Evolutionary conservation across 92 coral and sea anemone genomes (phyloP), one percentile per base, ranked within the genome.

Genomic region (Paragorgia papillata): DNA sequence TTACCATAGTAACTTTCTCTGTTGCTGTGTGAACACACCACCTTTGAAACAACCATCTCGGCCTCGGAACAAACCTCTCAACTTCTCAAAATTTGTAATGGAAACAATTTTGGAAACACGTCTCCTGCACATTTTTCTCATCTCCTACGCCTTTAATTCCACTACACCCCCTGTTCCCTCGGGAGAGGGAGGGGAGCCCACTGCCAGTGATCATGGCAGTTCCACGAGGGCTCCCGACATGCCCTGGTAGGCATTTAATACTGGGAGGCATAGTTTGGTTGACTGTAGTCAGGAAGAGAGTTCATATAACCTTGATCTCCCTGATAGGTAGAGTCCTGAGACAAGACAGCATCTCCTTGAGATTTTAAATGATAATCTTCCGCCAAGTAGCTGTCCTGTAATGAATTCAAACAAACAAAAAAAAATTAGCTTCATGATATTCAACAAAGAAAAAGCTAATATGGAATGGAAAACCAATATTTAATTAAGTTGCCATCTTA

Each of bases 251-350:
- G 79, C 68, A 60, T 48, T 86, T 74, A 95, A 80, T 95, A 95
- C 80, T 95, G 99, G 86, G 99, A 95, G 81, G 99, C 96, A 62
- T 95, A 95, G 92, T 91, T 95, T 20, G 99, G 99, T 81, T 95
- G 99, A 79, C 97, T 91, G 87, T 95, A 95, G 88, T 95, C 99
- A 66, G 99, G 99, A 62, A 92, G 87, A 54, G 99, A 95, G 92
- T 95, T 91, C 89, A 95, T 88, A 74, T 88, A 95, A 49, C 99
- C 99, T 67, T 96, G 88, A 81, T 95, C 99, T 17, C 99, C 99
- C 81, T 94, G 97, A 84, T 95, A 95, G 46, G 99, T 95, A 51
- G 99, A 95, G 87, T 95, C 99, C 76, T 95, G 99, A 18, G 99
- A 95, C 78, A 95, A 64, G 58, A 95, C 99, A 21, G 99, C 99